Conservation (phyloP, 2,888 invertebrate genomes). For the Trachelus iudaicus region DNA sequence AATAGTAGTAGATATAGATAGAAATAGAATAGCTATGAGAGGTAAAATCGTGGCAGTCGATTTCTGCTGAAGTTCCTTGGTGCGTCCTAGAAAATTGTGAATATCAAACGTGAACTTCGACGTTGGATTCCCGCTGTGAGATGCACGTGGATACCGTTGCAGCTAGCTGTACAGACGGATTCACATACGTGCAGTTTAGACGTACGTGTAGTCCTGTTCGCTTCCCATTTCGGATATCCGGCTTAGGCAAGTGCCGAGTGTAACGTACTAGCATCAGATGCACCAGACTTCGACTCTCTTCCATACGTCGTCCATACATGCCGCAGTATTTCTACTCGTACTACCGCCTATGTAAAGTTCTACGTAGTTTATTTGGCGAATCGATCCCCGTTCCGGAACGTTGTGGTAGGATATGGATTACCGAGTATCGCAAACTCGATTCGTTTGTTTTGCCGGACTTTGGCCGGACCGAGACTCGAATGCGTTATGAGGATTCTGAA, state of each 20-base stretch:
- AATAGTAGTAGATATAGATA: not conserved
- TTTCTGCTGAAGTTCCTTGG: conserved; percentile 3
- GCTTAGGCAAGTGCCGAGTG: conserved; percentile 46
- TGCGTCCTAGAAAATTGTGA: conserved; percentile 20
- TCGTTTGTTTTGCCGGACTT: not conserved
- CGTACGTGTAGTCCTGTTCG: conserved; percentile 18
- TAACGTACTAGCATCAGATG: conserved; percentile 38
- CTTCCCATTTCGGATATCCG: conserved; percentile 50
- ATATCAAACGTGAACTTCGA: conserved; percentile 22
- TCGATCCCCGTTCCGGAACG: conserved; percentile 24
- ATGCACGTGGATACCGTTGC: conserved; percentile 16
- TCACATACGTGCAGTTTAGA: not conserved
- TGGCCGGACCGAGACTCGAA: not conserved
- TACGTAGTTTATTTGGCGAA: conserved; percentile 36
- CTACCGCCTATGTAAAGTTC: conserved; percentile 29
- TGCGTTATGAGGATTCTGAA: not conserved
- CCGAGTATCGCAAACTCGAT: conserved; percentile 9
- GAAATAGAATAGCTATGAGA: not conserved
- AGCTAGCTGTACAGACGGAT: not conserved
- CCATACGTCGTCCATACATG: conserved; percentile 23
- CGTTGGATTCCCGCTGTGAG: conserved; percentile 12
- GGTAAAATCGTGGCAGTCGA: not conserved
- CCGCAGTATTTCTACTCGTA: conserved; percentile 23
- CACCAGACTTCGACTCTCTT: conserved; percentile 20
- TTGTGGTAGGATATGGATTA: conserved; percentile 28